phyloP scores from a whole-genome alignment of 2,888 invertebrate genomes.

The Standfussiana lucernea region DNA sequence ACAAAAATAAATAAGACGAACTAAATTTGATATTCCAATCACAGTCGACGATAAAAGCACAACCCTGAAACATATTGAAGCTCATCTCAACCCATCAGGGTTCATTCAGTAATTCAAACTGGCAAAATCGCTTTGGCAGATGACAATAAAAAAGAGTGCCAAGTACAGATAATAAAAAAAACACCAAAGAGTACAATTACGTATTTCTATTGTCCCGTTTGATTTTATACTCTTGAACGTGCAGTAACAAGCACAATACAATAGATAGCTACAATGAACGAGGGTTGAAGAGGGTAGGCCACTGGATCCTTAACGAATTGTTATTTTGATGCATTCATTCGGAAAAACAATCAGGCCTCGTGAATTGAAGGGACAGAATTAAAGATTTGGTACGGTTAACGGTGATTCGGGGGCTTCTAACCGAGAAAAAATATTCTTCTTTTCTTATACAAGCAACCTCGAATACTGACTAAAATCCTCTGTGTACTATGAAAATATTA shows the following conservation, averaged over 20 bases:
- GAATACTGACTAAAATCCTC: slow-evolving; percentile 19
- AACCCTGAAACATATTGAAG: background rate
- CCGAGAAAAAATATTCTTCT: slow-evolving; percentile 65
- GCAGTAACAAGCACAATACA: slow-evolving; percentile 62
- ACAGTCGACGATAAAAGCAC: background rate
- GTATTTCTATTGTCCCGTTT: slow-evolving; percentile 60
- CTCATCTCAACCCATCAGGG: background rate
- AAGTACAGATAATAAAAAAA: slow-evolving; percentile 48
- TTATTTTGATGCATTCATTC: slow-evolving; percentile 89
- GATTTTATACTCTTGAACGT: slow-evolving; percentile 60
- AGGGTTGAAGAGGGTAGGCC: slow-evolving; percentile 78
- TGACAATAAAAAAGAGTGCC: slow-evolving; percentile 13
- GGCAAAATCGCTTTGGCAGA: background rate
- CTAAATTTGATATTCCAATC: background rate
- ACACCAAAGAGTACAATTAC: slow-evolving; percentile 54
- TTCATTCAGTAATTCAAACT: slow-evolving; percentile 22
- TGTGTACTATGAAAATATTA: slow-evolving; percentile 31
- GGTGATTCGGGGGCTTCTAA: slow-evolving; percentile 73
- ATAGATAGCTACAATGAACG: slow-evolving; percentile 67
- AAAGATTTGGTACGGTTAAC: slow-evolving; percentile 84
- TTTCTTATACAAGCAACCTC: slow-evolving; percentile 45
- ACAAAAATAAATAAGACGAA: too few relatives aligned
- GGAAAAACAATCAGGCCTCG: slow-evolving; percentile 88
- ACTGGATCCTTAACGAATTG: slow-evolving; percentile 85
- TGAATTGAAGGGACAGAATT: slow-evolving; percentile 85